Conservation (phyloP, 1,140 invertebrate species). For the Anadara kagoshimensis region DNA sequence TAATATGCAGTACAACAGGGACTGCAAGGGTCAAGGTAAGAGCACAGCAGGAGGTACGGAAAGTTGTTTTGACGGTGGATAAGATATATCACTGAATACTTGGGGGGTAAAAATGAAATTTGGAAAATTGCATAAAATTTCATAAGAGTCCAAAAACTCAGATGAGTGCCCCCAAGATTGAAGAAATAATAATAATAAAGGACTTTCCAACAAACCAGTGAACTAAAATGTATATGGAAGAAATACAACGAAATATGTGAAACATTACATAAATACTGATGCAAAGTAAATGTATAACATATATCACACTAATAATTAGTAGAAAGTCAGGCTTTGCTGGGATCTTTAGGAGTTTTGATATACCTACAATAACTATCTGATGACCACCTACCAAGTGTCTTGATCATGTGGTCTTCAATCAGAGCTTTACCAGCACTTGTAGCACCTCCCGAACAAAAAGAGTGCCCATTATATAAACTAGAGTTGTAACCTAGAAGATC, state of each 20-base stretch:
- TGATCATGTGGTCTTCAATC: conserved; percentile 22
- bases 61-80: background rate
- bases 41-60: background rate
- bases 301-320: background rate
- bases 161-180: conserved; percentile 8
- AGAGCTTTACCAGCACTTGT: conserved; percentile 3
- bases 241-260: background rate
- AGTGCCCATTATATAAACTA: conserved; percentile 11
- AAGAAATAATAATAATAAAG: background rate
- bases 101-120: conserved; percentile 3
- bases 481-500: conserved; percentile 5
- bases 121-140: no score
- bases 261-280: background rate
- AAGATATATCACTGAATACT: background rate
- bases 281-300: background rate
- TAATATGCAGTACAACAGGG: background rate
- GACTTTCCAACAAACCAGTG: background rate
- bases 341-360: conserved; percentile 8
- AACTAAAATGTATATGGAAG: background rate
- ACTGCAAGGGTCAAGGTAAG: background rate
- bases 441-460: conserved; percentile 19
- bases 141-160: background rate
- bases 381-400: conserved; percentile 17
- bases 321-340: background rate
- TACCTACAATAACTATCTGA: no score